Evolutionary conservation across 2,888 invertebrate genomes (phyloP).

Genomic region (Alcis repandata): DNA sequence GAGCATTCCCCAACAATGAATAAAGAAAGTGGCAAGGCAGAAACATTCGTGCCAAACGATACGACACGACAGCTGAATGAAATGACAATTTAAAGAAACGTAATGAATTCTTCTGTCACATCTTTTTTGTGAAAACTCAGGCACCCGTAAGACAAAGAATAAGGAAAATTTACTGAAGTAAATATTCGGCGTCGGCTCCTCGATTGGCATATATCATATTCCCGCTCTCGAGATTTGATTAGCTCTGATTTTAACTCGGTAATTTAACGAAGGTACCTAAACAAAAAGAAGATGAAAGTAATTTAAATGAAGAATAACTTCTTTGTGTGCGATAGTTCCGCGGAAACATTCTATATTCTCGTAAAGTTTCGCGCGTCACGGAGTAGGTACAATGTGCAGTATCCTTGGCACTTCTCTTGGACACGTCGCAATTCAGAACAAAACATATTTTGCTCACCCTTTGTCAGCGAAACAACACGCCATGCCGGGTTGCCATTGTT

Average conservation of each 20-base stretch:
- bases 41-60: constrained; percentile 45
- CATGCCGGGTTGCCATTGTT: constrained; percentile 61
- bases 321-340: constrained; percentile 33
- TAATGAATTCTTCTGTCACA: constrained; percentile 62
- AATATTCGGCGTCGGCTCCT: constrained; percentile 63
- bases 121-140: constrained; percentile 61
- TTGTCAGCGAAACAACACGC: constrained; percentile 69
- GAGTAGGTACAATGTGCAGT: constrained; percentile 33
- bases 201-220: constrained; percentile 41
- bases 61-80: constrained; percentile 47
- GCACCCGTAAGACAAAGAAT: constrained; percentile 71
- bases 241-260: constrained; percentile 5
- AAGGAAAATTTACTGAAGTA: constrained; percentile 71
- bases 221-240: constrained; percentile 20
- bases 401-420: constrained; percentile 52
- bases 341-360: constrained; percentile 36
- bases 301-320: constrained; percentile 21
- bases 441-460: constrained; percentile 70
- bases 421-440: constrained; percentile 61
- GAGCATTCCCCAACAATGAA: constrained; percentile 38
- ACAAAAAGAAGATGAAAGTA: constrained; percentile 9
- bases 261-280: constrained; percentile 23
- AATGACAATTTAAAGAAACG: constrained; percentile 50
- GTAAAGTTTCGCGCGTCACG: constrained; percentile 37
- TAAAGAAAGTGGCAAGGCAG: constrained; percentile 42